Evolutionary conservation across 1,140 invertebrate genomes (phyloP), one percentile per base, ranked within the genome.

Genomic region (Achatina immaculata): DNA sequence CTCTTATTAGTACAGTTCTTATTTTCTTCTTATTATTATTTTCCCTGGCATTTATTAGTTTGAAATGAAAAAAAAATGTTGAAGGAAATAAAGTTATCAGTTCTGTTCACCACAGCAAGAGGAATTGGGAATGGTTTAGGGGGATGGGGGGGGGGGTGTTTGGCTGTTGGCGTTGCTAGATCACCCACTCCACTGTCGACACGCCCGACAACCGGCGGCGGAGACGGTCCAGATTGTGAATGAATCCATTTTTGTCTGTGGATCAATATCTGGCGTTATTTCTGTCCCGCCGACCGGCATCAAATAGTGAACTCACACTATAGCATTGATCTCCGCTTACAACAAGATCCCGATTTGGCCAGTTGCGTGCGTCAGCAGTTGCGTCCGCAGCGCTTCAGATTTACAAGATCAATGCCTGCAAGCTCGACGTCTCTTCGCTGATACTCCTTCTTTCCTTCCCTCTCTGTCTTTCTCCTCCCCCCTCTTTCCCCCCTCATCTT

Each of bases 261-360:
- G 71, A 73, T 73, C 71, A 28, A 73, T 51, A 45, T 24, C 1
- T 45, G 42, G 71, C 71, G 40, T 45, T 73, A 73, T 73, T 73
- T 73, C 43, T 36, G 71, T 73, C 71, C 43, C 36, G 4, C 42
- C 38, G 43, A 40, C 43, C 71, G 71, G 71, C 31, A 43, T 73
- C 71, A 51, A 28, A 73, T 73, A 28, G 42, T 73, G 71, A 73
- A 48, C 71, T 73, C 34, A 73, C 42, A 73, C 71, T 73, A 73
- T 43, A 24, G n/a, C 42, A 73, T 73, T 73, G 71, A 73, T 73
- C 71, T 73, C 36, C 28, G 48, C 48, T 73, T 73, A 73, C 71
- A 73, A 73, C 71, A 21, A 36, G 11, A 42, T 14, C n/a, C 71
- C 71, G 43, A 51, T 72, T 73, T 51, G 31, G 28, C 71, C 19